Conservation (phyloP, 2,888 invertebrate species). For the Archaeoteleia sp. region DNA sequence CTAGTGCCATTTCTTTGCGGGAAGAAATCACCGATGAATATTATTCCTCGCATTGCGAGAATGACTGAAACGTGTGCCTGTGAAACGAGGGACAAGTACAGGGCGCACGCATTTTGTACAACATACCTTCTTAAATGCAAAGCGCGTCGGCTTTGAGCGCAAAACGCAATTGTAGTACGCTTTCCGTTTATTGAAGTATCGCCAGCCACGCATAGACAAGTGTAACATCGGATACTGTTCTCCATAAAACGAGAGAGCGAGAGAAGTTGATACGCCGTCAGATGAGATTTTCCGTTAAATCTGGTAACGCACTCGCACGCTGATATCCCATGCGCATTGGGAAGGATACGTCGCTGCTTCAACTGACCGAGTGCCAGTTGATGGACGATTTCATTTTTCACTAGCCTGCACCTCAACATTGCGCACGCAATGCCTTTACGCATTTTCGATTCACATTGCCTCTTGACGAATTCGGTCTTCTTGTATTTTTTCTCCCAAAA, state of each 20-base stretch:
- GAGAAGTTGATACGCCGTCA: conserved; percentile 59
- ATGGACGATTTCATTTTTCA: too few species aligned
- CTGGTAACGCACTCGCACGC: conserved; percentile 64
- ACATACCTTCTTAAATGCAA: conserved; percentile 73
- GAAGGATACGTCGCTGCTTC: neutral
- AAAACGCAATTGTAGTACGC: conserved; percentile 71
- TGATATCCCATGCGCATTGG: neutral
- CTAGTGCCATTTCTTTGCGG: neutral
- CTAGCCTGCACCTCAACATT: too few species aligned
- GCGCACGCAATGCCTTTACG: too few species aligned
- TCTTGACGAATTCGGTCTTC: too few species aligned
- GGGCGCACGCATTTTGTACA: conserved; percentile 64
- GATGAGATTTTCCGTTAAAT: conserved; percentile 55
- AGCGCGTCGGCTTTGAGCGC: conserved; percentile 70
- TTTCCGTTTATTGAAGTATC: conserved; percentile 68
- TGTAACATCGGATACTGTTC: conserved; percentile 60
- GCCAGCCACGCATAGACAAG: conserved; percentile 67
- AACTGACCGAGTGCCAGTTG: too few species aligned
- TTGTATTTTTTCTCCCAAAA: too few species aligned
- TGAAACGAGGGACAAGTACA: conserved; percentile 47
- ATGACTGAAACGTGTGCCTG: conserved; percentile 27
- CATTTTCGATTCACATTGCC: too few species aligned
- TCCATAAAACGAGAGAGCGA: conserved; percentile 60
- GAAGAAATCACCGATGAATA: conserved; percentile 21
- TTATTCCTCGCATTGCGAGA: conserved; percentile 3